Conservation (phyloP, 2,888 invertebrate species). For the Leucozona laternaria region DNA sequence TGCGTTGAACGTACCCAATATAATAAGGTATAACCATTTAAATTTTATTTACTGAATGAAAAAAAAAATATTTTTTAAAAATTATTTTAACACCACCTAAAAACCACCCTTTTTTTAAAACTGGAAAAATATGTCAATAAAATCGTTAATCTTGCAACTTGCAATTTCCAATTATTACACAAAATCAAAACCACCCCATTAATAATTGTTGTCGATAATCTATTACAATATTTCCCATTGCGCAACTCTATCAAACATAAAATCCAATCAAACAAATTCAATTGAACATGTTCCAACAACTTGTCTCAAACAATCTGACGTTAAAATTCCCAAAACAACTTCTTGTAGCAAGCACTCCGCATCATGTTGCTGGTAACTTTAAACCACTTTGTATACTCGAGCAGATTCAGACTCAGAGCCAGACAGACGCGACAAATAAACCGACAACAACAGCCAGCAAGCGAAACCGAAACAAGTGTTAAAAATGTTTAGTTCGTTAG, state of each 20-base stretch:
- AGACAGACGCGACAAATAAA: neutral
- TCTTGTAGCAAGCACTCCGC: slow-evolving; percentile 43
- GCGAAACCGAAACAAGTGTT: slow-evolving; percentile 65
- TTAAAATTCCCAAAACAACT: slow-evolving; percentile 15
- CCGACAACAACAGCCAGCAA: neutral
- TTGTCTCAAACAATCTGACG: neutral
- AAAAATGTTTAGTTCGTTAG: slow-evolving; percentile 66
- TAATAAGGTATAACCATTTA: too few species aligned
- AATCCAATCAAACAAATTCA: slow-evolving; percentile 10
- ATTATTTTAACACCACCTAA: too few species aligned
- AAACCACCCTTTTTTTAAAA: too few species aligned
- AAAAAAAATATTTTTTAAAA: too few species aligned
- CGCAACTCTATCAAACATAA: slow-evolving; percentile 22
- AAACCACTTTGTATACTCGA: neutral
- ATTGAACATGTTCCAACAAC: slow-evolving; percentile 14
- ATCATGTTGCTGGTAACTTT: slow-evolving; percentile 63
- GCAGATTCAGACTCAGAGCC: neutral
- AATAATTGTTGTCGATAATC: neutral
- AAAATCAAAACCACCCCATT: neutral
- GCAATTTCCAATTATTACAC: neutral
- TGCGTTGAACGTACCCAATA: too few species aligned
- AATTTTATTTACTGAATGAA: too few species aligned
- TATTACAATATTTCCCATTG: neutral
- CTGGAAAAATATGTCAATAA: too few species aligned
- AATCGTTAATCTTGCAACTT: neutral